Conservation (phyloP, 2,888 invertebrate genomes). For the Thereva nobilitata region DNA sequence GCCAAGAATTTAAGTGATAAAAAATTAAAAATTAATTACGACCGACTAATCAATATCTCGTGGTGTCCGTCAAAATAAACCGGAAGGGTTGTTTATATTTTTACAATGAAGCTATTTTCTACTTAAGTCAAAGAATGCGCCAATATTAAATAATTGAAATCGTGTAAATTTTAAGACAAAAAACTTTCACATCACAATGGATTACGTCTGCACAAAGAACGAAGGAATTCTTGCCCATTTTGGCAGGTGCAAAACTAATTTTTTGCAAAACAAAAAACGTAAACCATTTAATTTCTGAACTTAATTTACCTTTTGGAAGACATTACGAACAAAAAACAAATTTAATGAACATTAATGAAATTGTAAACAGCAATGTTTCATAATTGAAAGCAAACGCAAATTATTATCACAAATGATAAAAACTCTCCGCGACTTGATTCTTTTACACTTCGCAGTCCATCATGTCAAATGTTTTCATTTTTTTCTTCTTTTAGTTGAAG, state of each 20-base stretch:
- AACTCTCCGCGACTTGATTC: slow-evolving; percentile 17
- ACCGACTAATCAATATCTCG: slow-evolving; percentile 29
- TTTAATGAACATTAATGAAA: slow-evolving; percentile 27
- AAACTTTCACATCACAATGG: slow-evolving; percentile 3
- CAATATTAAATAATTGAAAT: too few species aligned
- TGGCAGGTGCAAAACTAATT: slow-evolving; percentile 25
- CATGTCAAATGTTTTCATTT: slow-evolving; percentile 24
- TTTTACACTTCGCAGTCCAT: slow-evolving; percentile 22
- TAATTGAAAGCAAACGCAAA: slow-evolving; percentile 30
- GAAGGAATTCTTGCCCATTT: neutral
- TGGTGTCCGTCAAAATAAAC: slow-evolving; percentile 32
- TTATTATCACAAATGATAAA: slow-evolving; percentile 31
- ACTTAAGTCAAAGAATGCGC: too few species aligned
- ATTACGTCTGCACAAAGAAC: slow-evolving; percentile 20
- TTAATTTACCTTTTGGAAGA: slow-evolving; percentile 35
- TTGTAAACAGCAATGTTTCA: slow-evolving; percentile 17
- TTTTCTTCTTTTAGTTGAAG: neutral
- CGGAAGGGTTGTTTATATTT: slow-evolving; percentile 24
- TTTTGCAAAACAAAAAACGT: slow-evolving; percentile 19
- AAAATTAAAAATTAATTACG: slow-evolving; percentile 19
- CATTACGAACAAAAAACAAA: slow-evolving; percentile 34
- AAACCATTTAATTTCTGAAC: slow-evolving; percentile 1
- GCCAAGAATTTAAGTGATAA: too few species aligned
- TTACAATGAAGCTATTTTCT: neutral
- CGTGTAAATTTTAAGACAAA: neutral